These are phyloP conservation scores for Diaprepes abbreviatus DNA, from an alignment of 2,888 invertebrate genomes.

Conservation along the genomic window DNA sequence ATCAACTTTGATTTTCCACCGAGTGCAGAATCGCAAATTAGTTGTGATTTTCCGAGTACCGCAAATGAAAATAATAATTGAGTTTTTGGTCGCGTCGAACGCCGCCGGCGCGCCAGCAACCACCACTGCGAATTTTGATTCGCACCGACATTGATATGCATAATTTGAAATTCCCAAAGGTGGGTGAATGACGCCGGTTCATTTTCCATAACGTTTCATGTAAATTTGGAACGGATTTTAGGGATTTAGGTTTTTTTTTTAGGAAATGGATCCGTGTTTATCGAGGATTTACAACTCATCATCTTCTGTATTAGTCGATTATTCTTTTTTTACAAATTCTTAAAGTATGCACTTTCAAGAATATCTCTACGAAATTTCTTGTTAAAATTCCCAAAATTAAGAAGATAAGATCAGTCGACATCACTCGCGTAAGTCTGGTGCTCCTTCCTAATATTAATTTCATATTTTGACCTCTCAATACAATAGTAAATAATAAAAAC, in stretches of 20 bases:
- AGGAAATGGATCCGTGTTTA: not conserved
- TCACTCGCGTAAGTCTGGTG: too few relatives aligned
- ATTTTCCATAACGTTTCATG: conserved; percentile 39
- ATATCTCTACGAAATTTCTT: too few relatives aligned
- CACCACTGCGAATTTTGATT: conserved; percentile 47
- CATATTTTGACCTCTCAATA: too few relatives aligned
- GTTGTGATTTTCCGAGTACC: conserved; percentile 49
- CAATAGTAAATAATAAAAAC: too few relatives aligned
- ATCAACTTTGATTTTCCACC: conserved; percentile 49
- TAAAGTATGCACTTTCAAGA: too few relatives aligned
- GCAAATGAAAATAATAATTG: conserved; percentile 51
- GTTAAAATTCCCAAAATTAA: too few relatives aligned
- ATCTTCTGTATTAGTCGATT: too few relatives aligned
- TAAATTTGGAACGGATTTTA: conserved; percentile 12
- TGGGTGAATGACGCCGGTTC: conserved; percentile 36
- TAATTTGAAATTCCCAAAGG: conserved; percentile 49
- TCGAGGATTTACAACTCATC: not conserved
- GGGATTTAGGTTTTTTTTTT: not conserved
- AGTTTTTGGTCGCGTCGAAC: conserved; percentile 49
- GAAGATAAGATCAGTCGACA: too few relatives aligned
- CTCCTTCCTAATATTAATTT: too few relatives aligned
- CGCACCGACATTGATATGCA: conserved; percentile 51
- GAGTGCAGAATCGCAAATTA: conserved; percentile 47
- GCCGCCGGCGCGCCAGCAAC: conserved; percentile 38
- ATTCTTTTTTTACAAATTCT: too few relatives aligned